Conservation (phyloP, 2,888 invertebrate species). For the Scaptodrosophila latifasciaeformis region DNA sequence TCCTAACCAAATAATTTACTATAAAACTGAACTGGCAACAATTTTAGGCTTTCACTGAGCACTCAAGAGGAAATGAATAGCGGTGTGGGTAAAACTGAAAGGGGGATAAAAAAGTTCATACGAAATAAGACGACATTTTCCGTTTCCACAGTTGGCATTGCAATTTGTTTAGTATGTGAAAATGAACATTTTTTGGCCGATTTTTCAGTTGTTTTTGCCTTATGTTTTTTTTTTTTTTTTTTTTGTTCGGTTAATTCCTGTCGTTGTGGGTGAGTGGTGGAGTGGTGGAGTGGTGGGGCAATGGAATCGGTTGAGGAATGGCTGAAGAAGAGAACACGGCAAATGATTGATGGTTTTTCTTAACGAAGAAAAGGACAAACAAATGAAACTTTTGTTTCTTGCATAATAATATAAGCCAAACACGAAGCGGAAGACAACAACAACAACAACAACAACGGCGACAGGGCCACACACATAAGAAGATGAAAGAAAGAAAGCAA, state of each 20-base stretch:
- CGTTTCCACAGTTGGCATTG: conserved; percentile 42
- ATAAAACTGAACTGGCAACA: too few species aligned
- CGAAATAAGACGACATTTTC: conserved; percentile 24
- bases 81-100: too few species aligned
- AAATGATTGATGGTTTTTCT: conserved; percentile 64
- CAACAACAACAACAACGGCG: conserved; percentile 6
- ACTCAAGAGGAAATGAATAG: too few species aligned
- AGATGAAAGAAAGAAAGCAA: not conserved
- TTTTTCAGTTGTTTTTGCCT: not conserved
- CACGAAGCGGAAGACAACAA: conserved; percentile 10
- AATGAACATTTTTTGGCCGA: conserved; percentile 55
- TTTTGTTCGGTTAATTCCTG: conserved; percentile 15
- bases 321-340: conserved; percentile 63
- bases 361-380: conserved; percentile 60
- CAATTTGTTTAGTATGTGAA: conserved; percentile 66
- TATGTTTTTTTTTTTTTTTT: not conserved
- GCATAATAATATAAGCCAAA: conserved; percentile 61
- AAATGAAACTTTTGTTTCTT: conserved; percentile 69
- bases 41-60: too few species aligned
- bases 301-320: too few species aligned
- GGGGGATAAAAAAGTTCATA: too few species aligned
- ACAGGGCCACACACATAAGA: not conserved
- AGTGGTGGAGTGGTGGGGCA: conserved; percentile 24
- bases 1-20: too few species aligned
- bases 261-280: conserved; percentile 4